Percentiles rank a stretch among this genome's conserved stretches.
phyloP scores from a whole-genome alignment of 1,140 invertebrate genomes.

The Temnothorax nylanderi region DNA sequence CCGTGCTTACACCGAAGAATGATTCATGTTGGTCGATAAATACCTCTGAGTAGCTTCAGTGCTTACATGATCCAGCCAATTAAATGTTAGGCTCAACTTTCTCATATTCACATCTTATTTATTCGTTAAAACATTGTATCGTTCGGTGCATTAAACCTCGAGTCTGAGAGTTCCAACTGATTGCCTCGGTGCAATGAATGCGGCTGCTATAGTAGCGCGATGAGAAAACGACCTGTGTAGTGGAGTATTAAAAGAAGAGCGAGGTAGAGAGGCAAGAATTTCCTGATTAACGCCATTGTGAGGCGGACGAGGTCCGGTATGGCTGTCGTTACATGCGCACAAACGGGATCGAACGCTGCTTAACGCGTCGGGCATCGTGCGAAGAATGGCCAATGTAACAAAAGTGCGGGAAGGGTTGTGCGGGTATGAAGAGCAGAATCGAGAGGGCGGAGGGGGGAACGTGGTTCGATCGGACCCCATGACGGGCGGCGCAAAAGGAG shows the following conservation, averaged over 20 bases:
- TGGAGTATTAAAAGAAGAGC: slow-evolving; percentile 22
- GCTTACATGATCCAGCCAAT: neutral
- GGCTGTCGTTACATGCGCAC: slow-evolving; percentile 25
- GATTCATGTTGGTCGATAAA: neutral
- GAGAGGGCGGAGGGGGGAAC: neutral
- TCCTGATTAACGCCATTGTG: slow-evolving; percentile 68
- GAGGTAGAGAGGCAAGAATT: neutral
- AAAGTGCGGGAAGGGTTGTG: slow-evolving; percentile 38
- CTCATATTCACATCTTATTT: neutral
- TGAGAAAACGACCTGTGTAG: slow-evolving; percentile 31
- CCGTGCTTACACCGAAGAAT: neutral
- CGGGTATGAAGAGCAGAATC: slow-evolving; percentile 12
- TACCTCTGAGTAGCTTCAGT: neutral
- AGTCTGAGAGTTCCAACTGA: neutral
- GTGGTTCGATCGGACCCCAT: slow-evolving; percentile 60
- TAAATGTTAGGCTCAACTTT: neutral
- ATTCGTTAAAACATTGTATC: slow-evolving; percentile 15
- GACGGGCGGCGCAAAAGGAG: slow-evolving; percentile 67
- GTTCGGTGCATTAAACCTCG: neutral
- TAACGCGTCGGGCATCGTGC: slow-evolving; percentile 32
- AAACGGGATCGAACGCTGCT: slow-evolving; percentile 48
- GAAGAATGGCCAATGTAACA: slow-evolving; percentile 57
- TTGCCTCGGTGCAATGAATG: slow-evolving; percentile 30
- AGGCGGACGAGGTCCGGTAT: neutral
- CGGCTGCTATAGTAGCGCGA: neutral